Percentiles rank a stretch among this genome's conserved stretches.
These are phyloP conservation scores for Caretta caretta DNA, from an alignment of 2,113 vertebrate genomes.

Conservation along the genomic window DNA sequence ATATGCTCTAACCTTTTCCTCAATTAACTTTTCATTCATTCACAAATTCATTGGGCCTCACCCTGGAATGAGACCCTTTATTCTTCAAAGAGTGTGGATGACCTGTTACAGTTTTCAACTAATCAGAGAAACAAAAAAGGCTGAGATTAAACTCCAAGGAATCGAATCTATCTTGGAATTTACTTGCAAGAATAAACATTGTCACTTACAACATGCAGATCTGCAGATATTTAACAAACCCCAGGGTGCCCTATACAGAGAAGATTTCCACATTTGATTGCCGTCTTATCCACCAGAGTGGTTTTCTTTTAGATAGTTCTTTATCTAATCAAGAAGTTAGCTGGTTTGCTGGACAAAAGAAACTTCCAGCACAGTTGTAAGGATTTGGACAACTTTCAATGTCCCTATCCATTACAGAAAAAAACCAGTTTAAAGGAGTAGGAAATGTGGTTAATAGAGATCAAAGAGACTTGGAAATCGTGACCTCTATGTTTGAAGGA, in stretches of 20 bases:
- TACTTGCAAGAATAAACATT: constrained; percentile 71
- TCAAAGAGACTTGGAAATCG: not conserved
- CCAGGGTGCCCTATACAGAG: constrained; percentile 42
- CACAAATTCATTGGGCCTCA: constrained; percentile 79
- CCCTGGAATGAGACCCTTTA: constrained; percentile 78
- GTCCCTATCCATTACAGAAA: not conserved
- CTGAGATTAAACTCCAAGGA: constrained; percentile 70
- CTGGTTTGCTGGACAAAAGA: constrained; percentile 52
- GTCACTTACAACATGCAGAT: constrained; percentile 64
- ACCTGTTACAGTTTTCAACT: constrained; percentile 77
- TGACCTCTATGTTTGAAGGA: not conserved
- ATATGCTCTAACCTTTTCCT: constrained; percentile 75
- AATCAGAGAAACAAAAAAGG: constrained; percentile 75
- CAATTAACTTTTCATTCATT: constrained; percentile 84
- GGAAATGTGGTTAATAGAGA: constrained; percentile 35
- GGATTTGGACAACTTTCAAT: not conserved
- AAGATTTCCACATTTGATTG: constrained; percentile 69
- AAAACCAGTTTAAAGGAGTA: constrained; percentile 7
- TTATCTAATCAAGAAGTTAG: constrained; percentile 66
- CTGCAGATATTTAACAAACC: constrained; percentile 66
- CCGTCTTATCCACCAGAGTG: constrained; percentile 49
- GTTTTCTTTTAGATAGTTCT: constrained; percentile 44
- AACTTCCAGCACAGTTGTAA: constrained; percentile 36
- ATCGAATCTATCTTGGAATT: constrained; percentile 64
- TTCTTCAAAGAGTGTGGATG: constrained; percentile 78